Evolutionary conservation across 35 echinoderm and acorn worm species (phyloP).

Genomic region (Apostichopus californicus): DNA sequence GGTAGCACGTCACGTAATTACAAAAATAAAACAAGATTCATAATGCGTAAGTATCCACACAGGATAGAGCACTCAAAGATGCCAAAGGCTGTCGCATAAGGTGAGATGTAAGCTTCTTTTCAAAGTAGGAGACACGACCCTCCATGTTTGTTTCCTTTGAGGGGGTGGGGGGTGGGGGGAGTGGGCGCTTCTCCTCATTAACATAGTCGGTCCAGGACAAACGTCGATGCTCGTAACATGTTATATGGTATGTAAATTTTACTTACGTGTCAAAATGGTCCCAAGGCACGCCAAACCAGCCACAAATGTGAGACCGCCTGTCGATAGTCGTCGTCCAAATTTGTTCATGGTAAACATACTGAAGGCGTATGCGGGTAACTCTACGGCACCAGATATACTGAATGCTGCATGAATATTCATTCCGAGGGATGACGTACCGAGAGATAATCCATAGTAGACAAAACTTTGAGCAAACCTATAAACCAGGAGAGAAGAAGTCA

Average conservation of each 20-base stretch:
- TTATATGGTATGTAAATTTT: neutral
- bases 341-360: neutral
- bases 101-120: no score
- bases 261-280: constrained; percentile 17
- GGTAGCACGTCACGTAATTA: no score
- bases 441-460: constrained; percentile 72
- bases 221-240: no score
- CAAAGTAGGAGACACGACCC: no score
- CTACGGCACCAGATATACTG: constrained; percentile 74
- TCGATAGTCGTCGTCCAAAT: neutral
- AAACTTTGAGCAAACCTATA: constrained; percentile 72
- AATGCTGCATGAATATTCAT: constrained; percentile 65
- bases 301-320: neutral
- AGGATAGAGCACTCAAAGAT: no score
- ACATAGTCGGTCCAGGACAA: no score
- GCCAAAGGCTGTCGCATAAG: no score
- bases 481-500: neutral
- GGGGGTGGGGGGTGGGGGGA: no score
- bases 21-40: no score
- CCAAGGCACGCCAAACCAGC: constrained; percentile 25
- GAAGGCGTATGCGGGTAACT: constrained; percentile 65
- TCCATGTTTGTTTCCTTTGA: no score
- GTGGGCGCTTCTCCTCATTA: no score
- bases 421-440: constrained; percentile 72
- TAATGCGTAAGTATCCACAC: no score